Conservation (phyloP, 2,888 invertebrate genomes). For the Melanotus villosus region DNA sequence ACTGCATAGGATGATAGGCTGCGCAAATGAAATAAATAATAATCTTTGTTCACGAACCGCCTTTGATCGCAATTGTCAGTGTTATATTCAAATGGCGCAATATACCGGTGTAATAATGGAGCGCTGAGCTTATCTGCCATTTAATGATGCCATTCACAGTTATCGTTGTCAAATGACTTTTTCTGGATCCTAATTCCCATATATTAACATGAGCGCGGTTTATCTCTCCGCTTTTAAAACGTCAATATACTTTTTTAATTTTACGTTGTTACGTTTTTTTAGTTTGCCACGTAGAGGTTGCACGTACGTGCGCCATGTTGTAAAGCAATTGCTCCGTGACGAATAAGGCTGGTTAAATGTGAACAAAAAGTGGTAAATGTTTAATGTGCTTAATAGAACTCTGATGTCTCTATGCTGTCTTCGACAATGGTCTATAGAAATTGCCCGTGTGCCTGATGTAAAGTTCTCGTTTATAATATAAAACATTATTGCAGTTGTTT, state of each 20-base stretch:
- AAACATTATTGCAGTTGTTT: not conserved
- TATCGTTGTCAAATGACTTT: conserved; percentile 58
- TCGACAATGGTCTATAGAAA: conserved; percentile 22
- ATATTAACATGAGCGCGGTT: conserved; percentile 46
- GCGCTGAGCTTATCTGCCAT: conserved; percentile 60
- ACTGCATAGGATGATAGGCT: not conserved
- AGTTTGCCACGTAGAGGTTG: conserved; percentile 6
- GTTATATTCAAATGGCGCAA: conserved; percentile 62
- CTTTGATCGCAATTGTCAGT: conserved; percentile 55
- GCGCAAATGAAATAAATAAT: not conserved
- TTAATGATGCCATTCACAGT: conserved; percentile 60
- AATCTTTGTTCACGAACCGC: conserved; percentile 39
- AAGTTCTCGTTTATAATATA: not conserved
- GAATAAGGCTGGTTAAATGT: conserved; percentile 8
- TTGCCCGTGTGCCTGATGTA: not conserved
- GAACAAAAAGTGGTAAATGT: conserved; percentile 30
- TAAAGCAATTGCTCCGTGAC: conserved; percentile 20
- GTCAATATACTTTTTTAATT: conserved; percentile 41
- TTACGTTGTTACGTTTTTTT: conserved; percentile 27
- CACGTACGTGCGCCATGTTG: conserved; percentile 36
- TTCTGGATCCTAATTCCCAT: conserved; percentile 52
- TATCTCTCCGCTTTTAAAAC: conserved; percentile 41
- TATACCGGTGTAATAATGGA: conserved; percentile 61
- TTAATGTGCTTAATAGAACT: not conserved
- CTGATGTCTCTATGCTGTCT: conserved; percentile 26